phyloP scores from a whole-genome alignment of 2,113 vertebrate species.

The Ptilonorhynchus violaceus region DNA sequence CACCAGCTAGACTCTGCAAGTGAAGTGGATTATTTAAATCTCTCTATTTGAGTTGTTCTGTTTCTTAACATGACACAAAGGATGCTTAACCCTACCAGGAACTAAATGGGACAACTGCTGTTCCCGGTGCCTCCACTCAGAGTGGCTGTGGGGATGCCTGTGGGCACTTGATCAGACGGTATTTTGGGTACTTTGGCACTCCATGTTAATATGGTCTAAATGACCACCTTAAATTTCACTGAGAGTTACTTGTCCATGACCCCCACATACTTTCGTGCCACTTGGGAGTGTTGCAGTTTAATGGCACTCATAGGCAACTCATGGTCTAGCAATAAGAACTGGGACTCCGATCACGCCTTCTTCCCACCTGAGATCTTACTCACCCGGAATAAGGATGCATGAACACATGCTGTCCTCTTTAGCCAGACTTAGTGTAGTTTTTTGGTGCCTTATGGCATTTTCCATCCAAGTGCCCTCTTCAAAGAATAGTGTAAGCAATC shows the following conservation, averaged over 20 bases:
- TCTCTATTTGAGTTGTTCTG: neutral
- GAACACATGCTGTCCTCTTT: neutral
- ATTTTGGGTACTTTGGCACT: neutral
- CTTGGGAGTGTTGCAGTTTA: neutral
- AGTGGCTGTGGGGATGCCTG: neutral
- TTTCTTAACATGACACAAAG: neutral
- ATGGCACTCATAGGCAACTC: neutral
- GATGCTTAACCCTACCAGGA: neutral
- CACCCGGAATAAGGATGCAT: neutral
- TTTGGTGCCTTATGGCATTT: neutral
- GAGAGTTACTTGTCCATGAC: neutral
- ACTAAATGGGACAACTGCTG: neutral
- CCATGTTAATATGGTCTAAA: neutral
- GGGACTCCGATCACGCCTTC: neutral
- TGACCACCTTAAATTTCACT: neutral
- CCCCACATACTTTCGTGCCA: neutral
- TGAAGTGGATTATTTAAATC: neutral
- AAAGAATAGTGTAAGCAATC: neutral
- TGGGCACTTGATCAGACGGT: neutral
- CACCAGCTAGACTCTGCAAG: neutral
- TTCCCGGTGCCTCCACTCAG: neutral
- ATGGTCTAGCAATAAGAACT: rapidly evolving
- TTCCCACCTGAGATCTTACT: neutral
- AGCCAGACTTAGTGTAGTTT: neutral
- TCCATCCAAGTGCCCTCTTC: neutral